Conservation (phyloP, 2,888 invertebrate genomes). For the Emesis castigata region DNA sequence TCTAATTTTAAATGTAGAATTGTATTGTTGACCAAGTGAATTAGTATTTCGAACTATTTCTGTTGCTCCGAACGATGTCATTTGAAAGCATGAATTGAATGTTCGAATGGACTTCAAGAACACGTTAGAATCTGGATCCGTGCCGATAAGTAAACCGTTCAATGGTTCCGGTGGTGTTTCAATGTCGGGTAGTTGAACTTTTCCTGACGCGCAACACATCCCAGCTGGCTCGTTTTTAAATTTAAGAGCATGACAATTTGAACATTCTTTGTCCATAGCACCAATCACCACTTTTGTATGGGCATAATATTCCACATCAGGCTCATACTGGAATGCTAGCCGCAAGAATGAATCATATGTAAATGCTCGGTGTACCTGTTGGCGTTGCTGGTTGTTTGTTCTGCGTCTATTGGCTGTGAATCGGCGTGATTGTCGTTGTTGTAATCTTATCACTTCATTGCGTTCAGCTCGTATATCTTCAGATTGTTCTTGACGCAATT, state of each 20-base stretch:
- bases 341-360: conserved; percentile 49
- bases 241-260: conserved; percentile 55
- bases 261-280: conserved; percentile 55
- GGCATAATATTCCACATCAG: conserved; percentile 51
- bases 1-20: conserved; percentile 56
- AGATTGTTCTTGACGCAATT: conserved; percentile 38
- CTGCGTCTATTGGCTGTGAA: conserved; percentile 55
- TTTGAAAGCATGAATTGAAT: conserved; percentile 58
- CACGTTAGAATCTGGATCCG: conserved; percentile 51
- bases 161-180: conserved; percentile 60
- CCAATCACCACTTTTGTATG: conserved; percentile 61
- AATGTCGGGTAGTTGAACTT: conserved; percentile 51
- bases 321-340: conserved; percentile 58
- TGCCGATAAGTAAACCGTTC: conserved; percentile 52
- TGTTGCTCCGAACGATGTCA: conserved; percentile 59
- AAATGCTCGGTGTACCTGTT: conserved; percentile 55
- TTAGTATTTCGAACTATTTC: conserved; percentile 45
- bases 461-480: conserved; percentile 55
- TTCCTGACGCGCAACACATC: conserved; percentile 39
- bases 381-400: conserved; percentile 51
- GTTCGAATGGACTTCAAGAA: conserved; percentile 33
- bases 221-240: conserved; percentile 47
- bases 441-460: conserved; percentile 49
- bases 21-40: conserved; percentile 53
- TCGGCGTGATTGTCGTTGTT: conserved; percentile 50